Evolutionary conservation across 2,797 vertebrate species (phyloP), one percentile per base, ranked within the genome.

Genomic region (Amblyraja radiata): DNA sequence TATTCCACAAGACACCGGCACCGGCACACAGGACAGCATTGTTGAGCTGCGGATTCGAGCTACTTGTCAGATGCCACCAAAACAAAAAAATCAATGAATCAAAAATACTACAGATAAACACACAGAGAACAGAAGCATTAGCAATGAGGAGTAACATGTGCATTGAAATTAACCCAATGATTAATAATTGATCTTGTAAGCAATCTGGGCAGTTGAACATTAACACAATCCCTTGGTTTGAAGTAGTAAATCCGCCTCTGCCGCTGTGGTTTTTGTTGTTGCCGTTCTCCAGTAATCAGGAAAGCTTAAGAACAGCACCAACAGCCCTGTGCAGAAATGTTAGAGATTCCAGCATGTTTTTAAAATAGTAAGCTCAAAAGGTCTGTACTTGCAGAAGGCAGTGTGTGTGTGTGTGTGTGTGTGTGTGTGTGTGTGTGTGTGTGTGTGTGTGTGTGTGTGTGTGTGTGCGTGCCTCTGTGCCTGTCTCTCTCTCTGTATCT

Each of bases 361-460:
- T 97, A 96, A 97, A 97, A 97, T 97, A 97, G 96, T 95, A 96
- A 96, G 96, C 97, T 97, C 96, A 97, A 96, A 54, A 97, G 96
- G 95, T 96, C 95, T 95, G 84, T 86, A 95, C 91, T 88, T 95
- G 95, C 95, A 95, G 95, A 95, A 95, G 95, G 95, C 94, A 93
- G 93, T 63, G 95, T 94, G 95, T 94, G 46, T 46, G 1, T 54
- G 46, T 54, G 46, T 54, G 1, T 54, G 46, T 54, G 39, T 39
- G 39, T 39, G 39, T 39, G 39, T 39, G 39, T 39, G 39, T 39
- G 39, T 39, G 39, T 39, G 39, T 39, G 39, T 39, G 39, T 39
- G 39, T 39, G 46, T 54, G 46, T 54, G 46, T 54, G 46, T 54
- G 6, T 54, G 0, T 3, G 5, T 54, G 39, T 39, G 46, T 54